phyloP scores from a whole-genome alignment of 2,113 vertebrate species.

The Campylorhamphus procurvoides region DNA sequence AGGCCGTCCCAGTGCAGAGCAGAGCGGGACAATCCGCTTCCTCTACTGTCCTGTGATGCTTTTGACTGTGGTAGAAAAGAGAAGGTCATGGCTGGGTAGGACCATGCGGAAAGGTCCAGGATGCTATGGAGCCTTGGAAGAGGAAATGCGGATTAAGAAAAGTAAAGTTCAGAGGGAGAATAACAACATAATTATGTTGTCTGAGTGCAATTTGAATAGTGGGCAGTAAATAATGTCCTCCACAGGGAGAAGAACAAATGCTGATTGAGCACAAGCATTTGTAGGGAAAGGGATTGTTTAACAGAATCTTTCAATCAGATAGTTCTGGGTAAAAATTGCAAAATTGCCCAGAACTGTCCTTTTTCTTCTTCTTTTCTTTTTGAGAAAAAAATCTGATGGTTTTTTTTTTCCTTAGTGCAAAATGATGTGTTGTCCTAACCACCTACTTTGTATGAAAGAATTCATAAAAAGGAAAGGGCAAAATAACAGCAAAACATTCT shows the following conservation, averaged over 20 bases:
- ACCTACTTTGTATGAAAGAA: not conserved
- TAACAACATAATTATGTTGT: not conserved
- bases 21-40: not conserved
- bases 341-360: not conserved
- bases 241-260: not conserved
- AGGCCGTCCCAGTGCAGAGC: not conserved
- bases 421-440: not conserved
- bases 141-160: not conserved
- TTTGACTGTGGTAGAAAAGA: not conserved
- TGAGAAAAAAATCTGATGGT: not conserved
- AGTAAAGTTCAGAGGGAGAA: fast-evolving
- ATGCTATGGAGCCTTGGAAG: not conserved
- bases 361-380: not conserved
- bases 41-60: not conserved
- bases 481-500: not conserved
- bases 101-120: not conserved
- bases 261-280: not conserved
- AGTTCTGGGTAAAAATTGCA: not conserved
- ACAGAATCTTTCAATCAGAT: not conserved
- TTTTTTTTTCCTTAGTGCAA: not conserved
- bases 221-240: not conserved
- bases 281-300: not conserved
- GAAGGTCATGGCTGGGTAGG: too few relatives aligned
- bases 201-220: not conserved
- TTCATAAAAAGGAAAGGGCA: not conserved